phyloP scores from a whole-genome alignment of 2,113 vertebrate genomes.

The Rattus rattus region DNA sequence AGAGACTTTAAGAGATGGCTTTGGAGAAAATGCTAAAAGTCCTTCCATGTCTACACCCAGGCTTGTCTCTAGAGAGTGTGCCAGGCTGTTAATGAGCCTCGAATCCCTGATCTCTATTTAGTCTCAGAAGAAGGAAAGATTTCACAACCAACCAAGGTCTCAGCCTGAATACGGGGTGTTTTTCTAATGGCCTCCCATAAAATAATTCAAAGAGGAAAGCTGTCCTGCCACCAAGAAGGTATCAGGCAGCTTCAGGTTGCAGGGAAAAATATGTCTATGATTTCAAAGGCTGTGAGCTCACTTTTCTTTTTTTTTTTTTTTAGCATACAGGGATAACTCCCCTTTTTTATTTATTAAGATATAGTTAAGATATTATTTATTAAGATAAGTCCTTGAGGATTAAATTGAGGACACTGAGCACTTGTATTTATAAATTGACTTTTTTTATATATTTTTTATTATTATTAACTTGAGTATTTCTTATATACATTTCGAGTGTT shows the following conservation, averaged over 20 bases:
- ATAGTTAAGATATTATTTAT: too few species aligned
- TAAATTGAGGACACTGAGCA: too few species aligned
- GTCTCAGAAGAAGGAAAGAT: neutral
- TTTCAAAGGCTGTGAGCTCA: neutral
- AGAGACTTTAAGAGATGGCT: neutral
- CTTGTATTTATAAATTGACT: too few species aligned
- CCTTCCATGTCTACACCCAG: neutral
- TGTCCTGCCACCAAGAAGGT: neutral
- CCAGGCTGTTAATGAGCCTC: neutral
- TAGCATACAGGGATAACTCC: too few species aligned
- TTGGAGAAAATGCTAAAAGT: neutral
- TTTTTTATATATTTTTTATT: too few species aligned
- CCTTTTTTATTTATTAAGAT: too few species aligned
- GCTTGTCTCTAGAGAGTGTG: neutral
- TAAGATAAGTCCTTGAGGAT: too few species aligned
- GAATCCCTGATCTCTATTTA: neutral
- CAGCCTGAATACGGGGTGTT: neutral
- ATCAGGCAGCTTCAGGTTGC: neutral
- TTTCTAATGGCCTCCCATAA: neutral
- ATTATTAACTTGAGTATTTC: too few species aligned
- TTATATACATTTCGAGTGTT: too few species aligned
- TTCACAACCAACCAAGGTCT: neutral
- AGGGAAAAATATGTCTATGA: neutral
- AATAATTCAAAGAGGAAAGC: neutral
- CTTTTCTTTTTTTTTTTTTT: too few species aligned